These are phyloP conservation scores for Daboia siamensis DNA, from an alignment of 2,113 vertebrate genomes.

Conservation along the genomic window DNA sequence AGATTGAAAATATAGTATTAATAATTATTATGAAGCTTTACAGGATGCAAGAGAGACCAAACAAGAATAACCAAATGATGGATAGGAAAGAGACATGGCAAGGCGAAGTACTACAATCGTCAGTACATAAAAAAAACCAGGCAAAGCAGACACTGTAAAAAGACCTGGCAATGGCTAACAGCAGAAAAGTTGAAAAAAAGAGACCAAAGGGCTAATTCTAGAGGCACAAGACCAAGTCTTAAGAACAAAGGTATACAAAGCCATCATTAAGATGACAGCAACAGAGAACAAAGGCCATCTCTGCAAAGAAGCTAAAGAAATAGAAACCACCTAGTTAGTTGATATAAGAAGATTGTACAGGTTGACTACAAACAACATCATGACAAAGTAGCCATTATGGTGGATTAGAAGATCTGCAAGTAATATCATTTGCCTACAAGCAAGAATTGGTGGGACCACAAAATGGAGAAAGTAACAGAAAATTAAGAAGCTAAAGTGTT, in stretches of 20 bases:
- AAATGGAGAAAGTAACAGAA: too few species aligned
- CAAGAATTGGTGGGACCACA: too few species aligned
- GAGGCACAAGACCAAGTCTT: neutral
- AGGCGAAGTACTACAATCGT: neutral
- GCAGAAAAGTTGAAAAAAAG: too few species aligned
- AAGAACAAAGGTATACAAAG: neutral
- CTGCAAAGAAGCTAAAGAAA: neutral
- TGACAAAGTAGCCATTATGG: neutral
- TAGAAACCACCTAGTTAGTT: neutral
- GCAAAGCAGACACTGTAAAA: neutral
- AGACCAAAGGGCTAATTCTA: neutral
- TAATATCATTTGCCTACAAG: too few species aligned
- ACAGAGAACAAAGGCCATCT: neutral
- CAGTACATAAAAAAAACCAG: neutral
- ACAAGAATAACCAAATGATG: neutral
- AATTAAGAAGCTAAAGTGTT: too few species aligned
- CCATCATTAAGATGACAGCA: neutral
- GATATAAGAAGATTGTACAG: neutral
- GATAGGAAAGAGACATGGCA: neutral
- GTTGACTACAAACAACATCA: neutral
- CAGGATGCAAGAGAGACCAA: neutral
- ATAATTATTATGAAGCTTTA: neutral
- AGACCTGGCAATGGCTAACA: neutral
- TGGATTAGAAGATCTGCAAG: too few species aligned
- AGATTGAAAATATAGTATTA: neutral